Base-by-base conservation (phyloP, 2,113 vertebrate species). In the Paratilapia polleni region DNA sequence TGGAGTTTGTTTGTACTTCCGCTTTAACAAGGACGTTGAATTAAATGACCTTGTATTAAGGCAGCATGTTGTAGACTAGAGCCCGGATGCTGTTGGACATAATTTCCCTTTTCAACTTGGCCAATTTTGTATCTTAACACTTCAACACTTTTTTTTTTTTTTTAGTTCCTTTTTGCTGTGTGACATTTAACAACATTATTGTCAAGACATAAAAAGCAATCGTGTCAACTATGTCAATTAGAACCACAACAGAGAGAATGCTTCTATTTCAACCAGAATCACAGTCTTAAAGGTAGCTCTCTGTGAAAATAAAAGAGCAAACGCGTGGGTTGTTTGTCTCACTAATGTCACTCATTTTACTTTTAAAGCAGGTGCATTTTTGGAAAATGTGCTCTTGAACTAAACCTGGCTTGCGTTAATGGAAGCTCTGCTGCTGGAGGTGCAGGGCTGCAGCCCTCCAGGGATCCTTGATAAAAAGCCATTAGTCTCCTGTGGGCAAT, bases 391-490 rank as follows among this genome's bases (percentile, higher is more conserved):
- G 88, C 91, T 91, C 87, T 92, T 92, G 92, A 92, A 90, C 76
- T 82, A 17, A 90, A 88, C 80, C 93, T 83, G 89, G 78, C 58
- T 80, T 17, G 78, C 22, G 11, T 90, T 94, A 94, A 94, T 90
- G 92, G 91, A 91, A 83, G 89, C 78, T n/a, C 78, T 84, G 88
- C 86, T 56, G 82, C 28, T 78, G 82, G 90, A 82, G 88, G 77
- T 81, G 89, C 41, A 56, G 60, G 87, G 86, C 85, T 64, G 79
- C 82, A 83, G 78, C 81, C 91, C 90, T 91, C 87, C 80, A 78
- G 93, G 93, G 90, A 90, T 92, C 86, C 89, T 91, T 86, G 88
- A 94, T 93, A 90, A 87, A 91, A 92, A 94, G 86, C 93, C 89
- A 94, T 94, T 93, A 92, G 88, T 91, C 88, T 93, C 91, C 88